Base-by-base conservation (phyloP, 1,140 invertebrate genomes). In the Drosophila elegans region DNA sequence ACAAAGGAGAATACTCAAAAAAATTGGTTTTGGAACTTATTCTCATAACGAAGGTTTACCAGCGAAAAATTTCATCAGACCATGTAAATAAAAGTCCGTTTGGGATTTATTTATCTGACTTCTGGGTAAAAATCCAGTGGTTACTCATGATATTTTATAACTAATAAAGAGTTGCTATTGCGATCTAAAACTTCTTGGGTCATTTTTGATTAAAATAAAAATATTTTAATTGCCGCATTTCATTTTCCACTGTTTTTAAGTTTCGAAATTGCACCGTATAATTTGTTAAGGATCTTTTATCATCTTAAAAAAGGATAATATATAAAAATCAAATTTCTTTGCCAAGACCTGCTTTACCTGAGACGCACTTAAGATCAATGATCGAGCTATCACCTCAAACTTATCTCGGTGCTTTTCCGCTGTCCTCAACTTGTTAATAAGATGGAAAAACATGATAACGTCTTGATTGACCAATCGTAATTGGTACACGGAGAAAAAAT, bases 381-480 rank as follows among this genome's bases (percentile, higher is more conserved):
- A 66, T 48, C 25, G 38, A 63, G 21, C 25, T 10, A 11, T 66
- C 44, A 48, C 34, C 9, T 32, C 1, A 0, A 34, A 48, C 34
- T 7, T 32, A 36, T 27, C 57, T 49, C 27, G 12, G 63, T 39
- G 44, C 25, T 41, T 49, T 63, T 66, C 42, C 62, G 21, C 13
- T 46, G 36, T 25, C 11, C 5, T 1, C 2, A 41, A 51, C 60
- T 51, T 42, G 45, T 29, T 66, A 67, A 67, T 34, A 34, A 41
- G 29, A 3, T 51, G 6, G n/a, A 10, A 66, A 66, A 64, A 66
- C 45, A 67, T 25, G 13, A 13, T 9, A 12, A 25, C 34, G 41
- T 49, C 36, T 67, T 66, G 27, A 51, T 41, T 9, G 5, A 16
- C 25, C 60, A 64, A 67, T 51, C 60, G 16, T 16, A 11, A 41